Evolutionary conservation across 2,888 invertebrate species (phyloP).

Genomic region (Diaprepes abbreviatus): DNA sequence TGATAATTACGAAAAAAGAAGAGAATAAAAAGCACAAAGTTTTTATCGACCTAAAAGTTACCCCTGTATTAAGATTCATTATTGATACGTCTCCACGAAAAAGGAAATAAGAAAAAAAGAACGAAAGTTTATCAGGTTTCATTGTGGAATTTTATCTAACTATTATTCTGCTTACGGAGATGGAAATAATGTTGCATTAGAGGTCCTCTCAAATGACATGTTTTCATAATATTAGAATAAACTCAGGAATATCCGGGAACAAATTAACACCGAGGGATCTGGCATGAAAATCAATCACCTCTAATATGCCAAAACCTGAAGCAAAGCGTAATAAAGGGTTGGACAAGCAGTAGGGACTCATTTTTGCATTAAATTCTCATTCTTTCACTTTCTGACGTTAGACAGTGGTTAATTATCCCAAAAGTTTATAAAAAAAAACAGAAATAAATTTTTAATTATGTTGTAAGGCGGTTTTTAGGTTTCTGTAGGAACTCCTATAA

Average conservation of each 20-base stretch:
- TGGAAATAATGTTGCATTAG: slow-evolving; percentile 33
- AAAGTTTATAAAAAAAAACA: no score
- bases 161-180: slow-evolving; percentile 25
- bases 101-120: neutral
- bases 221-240: slow-evolving; percentile 40
- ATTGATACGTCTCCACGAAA: neutral
- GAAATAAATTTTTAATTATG: no score
- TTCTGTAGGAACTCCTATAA: no score
- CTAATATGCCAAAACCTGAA: slow-evolving; percentile 39
- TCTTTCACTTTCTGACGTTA: slow-evolving; percentile 29
- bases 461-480: no score
- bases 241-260: slow-evolving; percentile 33
- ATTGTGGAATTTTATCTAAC: slow-evolving; percentile 18
- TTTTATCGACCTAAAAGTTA: neutral
- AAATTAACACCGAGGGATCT: slow-evolving; percentile 43
- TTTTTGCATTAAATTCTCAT: slow-evolving; percentile 44
- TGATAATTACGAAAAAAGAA: no score
- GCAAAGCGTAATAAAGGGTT: slow-evolving; percentile 40
- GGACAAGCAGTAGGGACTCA: slow-evolving; percentile 35
- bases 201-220: slow-evolving; percentile 35
- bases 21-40: neutral
- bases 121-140: slow-evolving; percentile 17
- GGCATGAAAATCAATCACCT: slow-evolving; percentile 42
- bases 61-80: neutral
- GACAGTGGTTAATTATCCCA: slow-evolving; percentile 12